These are phyloP conservation scores for Syncerus caffer DNA, from an alignment of 2,797 vertebrate genomes.

Conservation along the genomic window DNA sequence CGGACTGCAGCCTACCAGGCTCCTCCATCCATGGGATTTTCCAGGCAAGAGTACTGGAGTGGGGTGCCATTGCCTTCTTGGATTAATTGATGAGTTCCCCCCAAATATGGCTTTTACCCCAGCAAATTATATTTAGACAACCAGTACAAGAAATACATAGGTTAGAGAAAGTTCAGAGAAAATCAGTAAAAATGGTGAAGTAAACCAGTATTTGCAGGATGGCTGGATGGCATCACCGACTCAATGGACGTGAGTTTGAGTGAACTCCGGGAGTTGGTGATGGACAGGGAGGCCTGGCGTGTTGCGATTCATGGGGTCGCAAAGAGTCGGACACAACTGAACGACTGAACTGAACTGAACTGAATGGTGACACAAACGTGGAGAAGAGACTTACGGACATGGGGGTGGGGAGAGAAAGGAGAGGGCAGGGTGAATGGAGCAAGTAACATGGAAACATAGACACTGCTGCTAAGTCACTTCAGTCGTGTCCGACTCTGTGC, in stretches of 20 bases:
- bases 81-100: conserved; percentile 18
- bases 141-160: conserved; percentile 50
- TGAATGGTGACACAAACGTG: background rate
- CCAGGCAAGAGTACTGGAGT: too few relatives aligned
- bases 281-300: too few relatives aligned
- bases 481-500: too few relatives aligned
- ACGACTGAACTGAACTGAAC: too few relatives aligned
- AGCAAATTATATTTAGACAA: conserved; percentile 56
- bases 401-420: background rate
- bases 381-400: background rate
- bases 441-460: background rate
- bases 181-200: conserved; percentile 66
- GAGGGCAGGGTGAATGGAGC: background rate
- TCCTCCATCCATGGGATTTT: too few relatives aligned
- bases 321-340: too few relatives aligned
- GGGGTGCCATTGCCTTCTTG: too few relatives aligned
- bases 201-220: background rate
- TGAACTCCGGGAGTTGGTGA: too few relatives aligned
- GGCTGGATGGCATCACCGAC: background rate
- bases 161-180: conserved; percentile 70
- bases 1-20: too few relatives aligned
- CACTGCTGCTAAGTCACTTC: background rate
- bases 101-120: conserved; percentile 42
- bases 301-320: too few relatives aligned
- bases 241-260: fast-evolving